Percentiles rank a stretch among this genome's conserved stretches.
phyloP scores from a whole-genome alignment of 2,113 vertebrate genomes.

The Thomomys bottae region DNA sequence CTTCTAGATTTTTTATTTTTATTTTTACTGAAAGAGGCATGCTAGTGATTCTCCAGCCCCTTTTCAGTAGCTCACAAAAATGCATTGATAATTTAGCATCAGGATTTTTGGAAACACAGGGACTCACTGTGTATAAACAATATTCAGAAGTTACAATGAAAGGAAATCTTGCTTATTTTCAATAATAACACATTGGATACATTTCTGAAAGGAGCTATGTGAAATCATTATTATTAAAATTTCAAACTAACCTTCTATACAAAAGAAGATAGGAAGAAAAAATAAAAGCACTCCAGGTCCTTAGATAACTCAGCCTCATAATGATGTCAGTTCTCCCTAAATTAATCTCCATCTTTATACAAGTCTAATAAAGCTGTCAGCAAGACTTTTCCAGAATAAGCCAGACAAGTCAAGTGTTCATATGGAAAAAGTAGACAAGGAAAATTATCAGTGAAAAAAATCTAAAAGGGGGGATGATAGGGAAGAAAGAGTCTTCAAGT shows the following conservation, averaged over 20 bases:
- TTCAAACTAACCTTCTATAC: conserved; percentile 30
- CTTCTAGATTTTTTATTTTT: neutral
- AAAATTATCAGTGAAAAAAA: conserved; percentile 28
- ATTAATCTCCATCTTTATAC: conserved; percentile 49
- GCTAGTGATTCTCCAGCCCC: neutral
- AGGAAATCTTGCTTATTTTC: conserved; percentile 42
- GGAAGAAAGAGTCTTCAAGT: neutral
- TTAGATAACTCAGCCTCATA: conserved; percentile 45
- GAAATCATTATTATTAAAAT: neutral
- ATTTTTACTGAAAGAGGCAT: neutral
- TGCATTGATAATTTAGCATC: conserved; percentile 18
- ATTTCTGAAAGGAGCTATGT: conserved; percentile 30
- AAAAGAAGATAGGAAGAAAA: conserved; percentile 54
- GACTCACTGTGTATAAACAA: neutral
- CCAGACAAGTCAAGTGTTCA: conserved; percentile 50
- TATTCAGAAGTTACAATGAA: neutral
- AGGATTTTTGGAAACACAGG: neutral
- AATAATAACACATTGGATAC: conserved; percentile 10
- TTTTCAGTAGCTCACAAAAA: neutral
- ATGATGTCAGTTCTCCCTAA: conserved; percentile 53
- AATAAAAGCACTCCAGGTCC: conserved; percentile 34
- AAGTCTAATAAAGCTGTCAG: conserved; percentile 49
- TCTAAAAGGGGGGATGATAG: neutral
- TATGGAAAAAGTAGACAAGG: conserved; percentile 45
- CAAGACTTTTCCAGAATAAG: conserved; percentile 56